These are phyloP conservation scores for Caenorhabditis auriculariae DNA, from an alignment of 2,888 invertebrate species.

Conservation along the genomic window DNA sequence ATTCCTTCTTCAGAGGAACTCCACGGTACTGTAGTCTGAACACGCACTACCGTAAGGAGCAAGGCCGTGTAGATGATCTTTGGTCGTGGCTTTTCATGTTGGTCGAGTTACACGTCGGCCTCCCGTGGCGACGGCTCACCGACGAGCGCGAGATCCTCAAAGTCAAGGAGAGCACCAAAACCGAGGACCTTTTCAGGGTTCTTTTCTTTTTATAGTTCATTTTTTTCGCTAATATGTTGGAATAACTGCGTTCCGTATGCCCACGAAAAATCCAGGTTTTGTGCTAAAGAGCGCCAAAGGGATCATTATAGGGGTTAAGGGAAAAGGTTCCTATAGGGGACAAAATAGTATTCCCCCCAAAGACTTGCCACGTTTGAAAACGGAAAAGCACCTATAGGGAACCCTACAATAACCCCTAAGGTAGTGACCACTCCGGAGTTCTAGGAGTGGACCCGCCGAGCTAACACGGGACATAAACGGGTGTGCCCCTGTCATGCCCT, in stretches of 20 bases:
- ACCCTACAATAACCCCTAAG: no score
- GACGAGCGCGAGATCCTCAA: conserved; percentile 35
- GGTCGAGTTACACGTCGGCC: conserved; percentile 36
- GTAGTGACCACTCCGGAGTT: no score
- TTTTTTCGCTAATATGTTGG: background rate
- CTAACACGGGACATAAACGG: no score
- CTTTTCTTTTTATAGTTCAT: background rate
- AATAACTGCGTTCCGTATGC: background rate
- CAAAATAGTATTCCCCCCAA: no score
- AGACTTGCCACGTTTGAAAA: no score
- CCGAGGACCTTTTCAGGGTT: conserved; percentile 9
- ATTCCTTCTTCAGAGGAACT: conserved; percentile 44
- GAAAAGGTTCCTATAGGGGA: no score
- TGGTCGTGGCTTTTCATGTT: conserved; percentile 47
- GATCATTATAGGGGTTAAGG: no score
- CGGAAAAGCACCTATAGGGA: no score
- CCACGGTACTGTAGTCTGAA: conserved; percentile 40
- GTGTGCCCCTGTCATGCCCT: no score
- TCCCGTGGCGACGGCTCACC: conserved; percentile 36
- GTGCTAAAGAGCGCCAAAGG: no score
- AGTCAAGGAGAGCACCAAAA: conserved; percentile 15
- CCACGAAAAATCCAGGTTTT: no score
- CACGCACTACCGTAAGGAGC: conserved; percentile 34
- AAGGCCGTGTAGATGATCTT: conserved; percentile 42
- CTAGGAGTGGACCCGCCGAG: no score